Base-by-base conservation (phyloP, 2,797 vertebrate genomes). In the Podarcis siculus region DNA sequence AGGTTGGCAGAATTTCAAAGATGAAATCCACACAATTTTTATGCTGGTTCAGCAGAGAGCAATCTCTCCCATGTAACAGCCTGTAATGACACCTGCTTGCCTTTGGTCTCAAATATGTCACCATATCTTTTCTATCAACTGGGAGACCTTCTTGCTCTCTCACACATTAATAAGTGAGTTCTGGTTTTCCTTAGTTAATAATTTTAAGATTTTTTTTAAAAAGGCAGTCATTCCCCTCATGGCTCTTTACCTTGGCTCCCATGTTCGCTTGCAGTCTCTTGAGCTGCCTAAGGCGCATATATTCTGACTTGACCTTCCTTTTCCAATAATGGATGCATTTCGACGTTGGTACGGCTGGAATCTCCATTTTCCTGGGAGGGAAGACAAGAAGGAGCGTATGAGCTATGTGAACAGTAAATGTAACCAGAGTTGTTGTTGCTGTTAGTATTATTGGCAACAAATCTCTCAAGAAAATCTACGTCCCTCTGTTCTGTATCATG, bases 271-370 rank as follows among this genome's bases (percentile, higher is more conserved):
- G 98, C 91, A 99, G 98, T 90, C 98, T 98, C 92, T 99, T 99
- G 85, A 98, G 96, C 88, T 99, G 99, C 89, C 98, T 97, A 27
- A 99, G 98, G 10, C 98, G 97, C 98, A 99, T 99, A 13, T 99
- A 99, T 92, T 99, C 98, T 0, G 98, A 98, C 93, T 98, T 99
- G 91, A 99, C 98, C 95, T 99, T 98, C 90, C 98, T 98, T 90
- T 98, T 99, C 99, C 98, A 99, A 90, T 99, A 98, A 49, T 98
- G 97, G 82, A 97, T 97, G 12, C 98, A 97, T 83, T 96, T 96
- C 1, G 97, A 97, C 7, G 97, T 95, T 0, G 96, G 94, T 73
- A 97, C 83, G 79, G 93, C 83, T 35, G 96, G 77, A 4, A 96
- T 95, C 91, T 98, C 98, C 96, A 98, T 97, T 94, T 96, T 97